Conservation (phyloP, 2,797 vertebrate species). For the Chromobotia macracanthus region DNA sequence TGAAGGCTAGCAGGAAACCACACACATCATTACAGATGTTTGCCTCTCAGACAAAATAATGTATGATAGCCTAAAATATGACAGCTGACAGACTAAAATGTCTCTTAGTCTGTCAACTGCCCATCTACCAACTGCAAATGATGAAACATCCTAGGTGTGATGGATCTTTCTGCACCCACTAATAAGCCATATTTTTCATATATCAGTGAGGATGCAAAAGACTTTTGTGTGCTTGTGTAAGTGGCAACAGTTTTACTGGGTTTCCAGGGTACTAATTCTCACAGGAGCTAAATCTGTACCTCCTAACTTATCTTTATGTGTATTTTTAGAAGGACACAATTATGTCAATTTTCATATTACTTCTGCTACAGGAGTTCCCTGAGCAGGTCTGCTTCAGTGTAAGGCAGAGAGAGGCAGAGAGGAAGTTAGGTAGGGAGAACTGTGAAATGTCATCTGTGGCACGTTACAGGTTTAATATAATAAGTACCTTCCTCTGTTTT, state of each 20-base stretch:
- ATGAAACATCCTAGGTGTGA: conserved; percentile 2
- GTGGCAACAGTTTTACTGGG: background rate
- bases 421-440: background rate
- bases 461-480: conserved; percentile 28
- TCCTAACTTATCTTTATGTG: conserved; percentile 23
- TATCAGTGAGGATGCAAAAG: background rate
- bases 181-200: conserved; percentile 22
- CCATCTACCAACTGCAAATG: conserved; percentile 16
- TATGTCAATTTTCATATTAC: conserved; percentile 66
- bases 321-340: conserved; percentile 76
- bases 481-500: background rate
- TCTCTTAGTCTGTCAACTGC: conserved; percentile 41
- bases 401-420: background rate
- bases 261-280: conserved; percentile 15
- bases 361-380: conserved; percentile 59
- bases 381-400: conserved; percentile 9
- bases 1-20: conserved; percentile 79
- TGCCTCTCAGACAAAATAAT: conserved; percentile 16
- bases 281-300: conserved; percentile 59
- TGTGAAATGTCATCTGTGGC: conserved; percentile 28
- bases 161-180: conserved; percentile 44
- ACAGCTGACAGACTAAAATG: too few species aligned
- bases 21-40: conserved; percentile 52
- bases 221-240: conserved; percentile 25
- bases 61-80: too few species aligned